These are phyloP conservation scores for Mizuhopecten yessoensis DNA, from an alignment of 1,140 invertebrate species.

Conservation along the genomic window DNA sequence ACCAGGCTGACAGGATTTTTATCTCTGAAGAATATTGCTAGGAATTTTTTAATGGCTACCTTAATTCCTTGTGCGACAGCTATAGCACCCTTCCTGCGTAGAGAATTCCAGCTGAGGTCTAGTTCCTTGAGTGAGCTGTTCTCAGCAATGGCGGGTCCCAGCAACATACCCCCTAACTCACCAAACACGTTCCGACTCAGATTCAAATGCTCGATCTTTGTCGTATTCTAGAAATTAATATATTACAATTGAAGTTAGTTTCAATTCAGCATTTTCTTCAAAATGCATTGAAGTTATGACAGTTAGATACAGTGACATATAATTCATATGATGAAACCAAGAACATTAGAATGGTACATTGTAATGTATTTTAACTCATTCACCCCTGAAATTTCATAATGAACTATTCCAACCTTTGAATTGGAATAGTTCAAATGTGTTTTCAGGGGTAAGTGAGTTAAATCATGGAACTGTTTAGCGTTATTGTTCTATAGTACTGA, in stretches of 20 bases:
- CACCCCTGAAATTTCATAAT: too few species aligned
- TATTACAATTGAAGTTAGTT: neutral
- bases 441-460: too few species aligned
- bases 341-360: too few species aligned
- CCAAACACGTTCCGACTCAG: conserved; percentile 81
- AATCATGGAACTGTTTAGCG: too few species aligned
- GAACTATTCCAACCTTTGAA: too few species aligned
- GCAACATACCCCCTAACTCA: conserved; percentile 75
- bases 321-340: too few species aligned
- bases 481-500: too few species aligned
- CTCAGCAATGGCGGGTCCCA: conserved; percentile 82
- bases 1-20: too few species aligned
- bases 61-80: conserved; percentile 81
- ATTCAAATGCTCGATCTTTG: conserved; percentile 77
- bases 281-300: neutral
- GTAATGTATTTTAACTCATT: too few species aligned
- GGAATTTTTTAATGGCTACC: conserved; percentile 64
- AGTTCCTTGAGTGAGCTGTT: conserved; percentile 81
- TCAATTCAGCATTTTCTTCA: neutral
- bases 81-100: conserved; percentile 81
- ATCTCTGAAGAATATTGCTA: too few species aligned
- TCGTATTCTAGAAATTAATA: conserved; percentile 68
- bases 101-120: conserved; percentile 83
- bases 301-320: too few species aligned
- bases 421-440: too few species aligned